A percentile compares a stretch with the other conserved stretches of the same genome.
These are phyloP conservation scores for Leuciscus idus DNA, from an alignment of 2,113 vertebrate species.

Conservation along the genomic window DNA sequence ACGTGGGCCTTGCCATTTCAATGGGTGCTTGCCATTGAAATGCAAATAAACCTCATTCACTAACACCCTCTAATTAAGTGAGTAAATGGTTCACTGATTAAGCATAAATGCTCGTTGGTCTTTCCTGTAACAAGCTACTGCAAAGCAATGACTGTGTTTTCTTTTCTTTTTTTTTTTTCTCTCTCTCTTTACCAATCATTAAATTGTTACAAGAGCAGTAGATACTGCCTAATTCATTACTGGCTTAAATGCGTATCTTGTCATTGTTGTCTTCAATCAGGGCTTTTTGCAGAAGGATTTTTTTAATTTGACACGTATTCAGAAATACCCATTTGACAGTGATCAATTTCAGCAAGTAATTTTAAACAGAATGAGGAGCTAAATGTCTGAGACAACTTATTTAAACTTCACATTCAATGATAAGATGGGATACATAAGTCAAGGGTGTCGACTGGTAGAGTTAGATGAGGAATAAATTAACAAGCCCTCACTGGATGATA, in stretches of 20 bases:
- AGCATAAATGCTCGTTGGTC: conserved; percentile 4
- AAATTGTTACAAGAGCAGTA: not conserved
- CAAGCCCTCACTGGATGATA: not conserved
- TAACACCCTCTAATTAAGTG: not conserved
- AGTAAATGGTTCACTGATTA: conserved; percentile 33
- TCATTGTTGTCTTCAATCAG: not conserved
- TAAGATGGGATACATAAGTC: not conserved
- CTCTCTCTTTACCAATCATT: not conserved
- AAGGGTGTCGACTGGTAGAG: not conserved
- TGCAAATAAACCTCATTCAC: conserved; percentile 37
- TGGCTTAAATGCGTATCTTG: not conserved
- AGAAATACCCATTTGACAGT: not conserved
- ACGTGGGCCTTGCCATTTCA: not conserved
- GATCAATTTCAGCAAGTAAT: not conserved
- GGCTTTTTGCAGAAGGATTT: not conserved
- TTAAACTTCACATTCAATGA: not conserved
- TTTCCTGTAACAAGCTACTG: not conserved
- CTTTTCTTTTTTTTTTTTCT: not conserved
- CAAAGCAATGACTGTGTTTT: not conserved
- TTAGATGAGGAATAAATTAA: conserved; percentile 7
- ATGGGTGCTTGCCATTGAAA: not conserved
- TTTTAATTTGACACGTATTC: not conserved
- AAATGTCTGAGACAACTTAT: not conserved
- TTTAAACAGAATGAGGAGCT: not conserved
- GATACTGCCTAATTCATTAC: not conserved